These are phyloP conservation scores for Talpa occidentalis DNA, from an alignment of 2,113 vertebrate genomes.

Conservation along the genomic window DNA sequence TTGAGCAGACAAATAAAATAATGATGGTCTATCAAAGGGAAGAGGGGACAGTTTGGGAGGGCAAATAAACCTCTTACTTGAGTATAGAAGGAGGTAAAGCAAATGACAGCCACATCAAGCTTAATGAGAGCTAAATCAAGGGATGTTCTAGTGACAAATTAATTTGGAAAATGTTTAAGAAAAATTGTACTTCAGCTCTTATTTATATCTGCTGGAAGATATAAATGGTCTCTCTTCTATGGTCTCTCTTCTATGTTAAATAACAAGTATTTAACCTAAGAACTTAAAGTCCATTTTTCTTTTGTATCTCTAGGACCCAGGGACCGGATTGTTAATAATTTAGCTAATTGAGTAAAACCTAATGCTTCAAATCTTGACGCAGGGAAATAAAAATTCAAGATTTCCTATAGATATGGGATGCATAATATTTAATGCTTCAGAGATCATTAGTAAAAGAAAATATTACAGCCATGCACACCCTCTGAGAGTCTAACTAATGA, in stretches of 20 bases:
- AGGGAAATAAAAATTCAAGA: constrained; percentile 72
- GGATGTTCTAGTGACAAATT: constrained; percentile 27
- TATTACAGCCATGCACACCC: constrained; percentile 85
- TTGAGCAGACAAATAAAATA: neutral
- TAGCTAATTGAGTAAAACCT: constrained; percentile 79
- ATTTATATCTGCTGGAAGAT: constrained; percentile 31
- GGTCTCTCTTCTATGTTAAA: constrained; percentile 41
- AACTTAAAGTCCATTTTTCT: constrained; percentile 64
- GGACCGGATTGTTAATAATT: constrained; percentile 80
- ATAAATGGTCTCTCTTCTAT: no score
- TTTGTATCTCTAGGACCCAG: constrained; percentile 63
- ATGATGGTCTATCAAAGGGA: neutral
- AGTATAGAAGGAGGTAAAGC: neutral
- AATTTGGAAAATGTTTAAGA: constrained; percentile 55
- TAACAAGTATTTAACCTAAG: constrained; percentile 57
- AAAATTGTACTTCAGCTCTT: constrained; percentile 27
- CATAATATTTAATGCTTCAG: constrained; percentile 81
- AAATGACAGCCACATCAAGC: neutral
- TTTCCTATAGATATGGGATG: constrained; percentile 79
- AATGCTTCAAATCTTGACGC: constrained; percentile 72
- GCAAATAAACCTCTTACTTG: neutral
- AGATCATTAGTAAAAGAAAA: constrained; percentile 90
- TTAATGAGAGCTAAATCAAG: neutral
- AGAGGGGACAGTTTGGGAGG: neutral
- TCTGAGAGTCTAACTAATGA: constrained; percentile 88